These are phyloP conservation scores for Centropus bengalensis DNA, from an alignment of 2,113 vertebrate species.

Conservation along the genomic window DNA sequence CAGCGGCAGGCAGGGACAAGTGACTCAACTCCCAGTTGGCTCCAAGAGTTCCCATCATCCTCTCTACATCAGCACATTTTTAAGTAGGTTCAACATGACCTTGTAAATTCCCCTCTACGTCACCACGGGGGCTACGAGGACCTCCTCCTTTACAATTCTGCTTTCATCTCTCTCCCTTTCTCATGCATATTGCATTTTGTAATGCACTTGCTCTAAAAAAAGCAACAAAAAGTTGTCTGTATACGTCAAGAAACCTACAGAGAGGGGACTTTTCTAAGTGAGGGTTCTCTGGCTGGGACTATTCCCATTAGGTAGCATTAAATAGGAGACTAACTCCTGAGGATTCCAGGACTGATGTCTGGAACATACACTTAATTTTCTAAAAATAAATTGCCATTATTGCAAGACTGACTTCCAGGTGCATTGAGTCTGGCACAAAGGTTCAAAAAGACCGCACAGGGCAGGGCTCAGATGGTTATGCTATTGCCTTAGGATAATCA, in stretches of 20 bases:
- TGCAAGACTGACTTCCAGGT: neutral
- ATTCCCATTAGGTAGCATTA: neutral
- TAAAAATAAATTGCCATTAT: neutral
- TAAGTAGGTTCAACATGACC: conserved; percentile 11
- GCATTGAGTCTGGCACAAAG: neutral
- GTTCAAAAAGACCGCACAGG: neutral
- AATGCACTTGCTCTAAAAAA: neutral
- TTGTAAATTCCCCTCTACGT: conserved; percentile 28
- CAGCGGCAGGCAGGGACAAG: conserved; percentile 42
- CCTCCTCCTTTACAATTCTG: neutral
- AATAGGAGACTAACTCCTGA: neutral
- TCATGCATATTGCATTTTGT: conserved; percentile 8
- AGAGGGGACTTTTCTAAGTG: neutral
- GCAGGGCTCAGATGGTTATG: neutral
- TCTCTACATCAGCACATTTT: conserved; percentile 45
- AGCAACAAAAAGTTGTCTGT: neutral
- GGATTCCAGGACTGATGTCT: neutral
- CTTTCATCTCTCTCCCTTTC: conserved; percentile 1
- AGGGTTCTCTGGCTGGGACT: neutral
- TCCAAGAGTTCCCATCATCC: conserved; percentile 1
- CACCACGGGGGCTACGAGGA: neutral
- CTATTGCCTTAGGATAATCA: neutral
- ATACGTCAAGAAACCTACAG: neutral
- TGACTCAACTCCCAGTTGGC: conserved; percentile 51
- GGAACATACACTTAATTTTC: neutral